Base-by-base conservation (phyloP, 1,140 invertebrate species). In the Drosophila subpulchrella region DNA sequence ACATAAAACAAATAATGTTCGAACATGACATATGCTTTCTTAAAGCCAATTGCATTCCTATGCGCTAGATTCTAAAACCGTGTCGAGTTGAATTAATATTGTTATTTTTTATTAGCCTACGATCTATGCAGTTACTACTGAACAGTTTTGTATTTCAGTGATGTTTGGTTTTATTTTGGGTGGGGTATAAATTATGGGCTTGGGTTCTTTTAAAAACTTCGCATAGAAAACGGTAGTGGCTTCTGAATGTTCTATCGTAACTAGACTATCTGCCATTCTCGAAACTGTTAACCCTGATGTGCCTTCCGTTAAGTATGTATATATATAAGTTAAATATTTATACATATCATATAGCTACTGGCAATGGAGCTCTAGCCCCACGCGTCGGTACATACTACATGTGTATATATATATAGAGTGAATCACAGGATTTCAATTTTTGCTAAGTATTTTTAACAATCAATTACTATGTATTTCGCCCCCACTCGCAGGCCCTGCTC, bases 371-470 rank as follows among this genome's bases (percentile, higher is more conserved):
- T 58, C 42, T 68, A 68, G 67, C 53, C 15, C 68, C 44, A 3
- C n/a, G 65, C 65, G 0, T 71, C 67, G 44, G 65, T 71, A 71
- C 67, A 61, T 70, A 54, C 56, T 75, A 68, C 61, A 76, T 76
- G 56, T 70, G 66, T 62, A 46, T 80, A 70, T 80, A 73, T 79
- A 70, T 81, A 74, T 71, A 88, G 67, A 81, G 76, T 89, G 84
- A 89, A 89, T 89, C 84, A 89, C 84, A 89, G 84, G 81, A 89
- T 89, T 84, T 90, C 46, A 84, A 90, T 89, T 89, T 89, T 90
- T 89, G 70, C 81, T 90, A 84, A 78, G 62, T 84, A 81, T 81
- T 59, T 89, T 81, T 84, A 88, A 88, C 80, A 89, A 89, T 89
- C 72, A 89, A 86, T 88, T 80, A 89, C 73, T 78, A 80, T 80